Evolutionary conservation across 1,140 invertebrate genomes (phyloP).

Genomic region (Cecropterus lyciades): DNA sequence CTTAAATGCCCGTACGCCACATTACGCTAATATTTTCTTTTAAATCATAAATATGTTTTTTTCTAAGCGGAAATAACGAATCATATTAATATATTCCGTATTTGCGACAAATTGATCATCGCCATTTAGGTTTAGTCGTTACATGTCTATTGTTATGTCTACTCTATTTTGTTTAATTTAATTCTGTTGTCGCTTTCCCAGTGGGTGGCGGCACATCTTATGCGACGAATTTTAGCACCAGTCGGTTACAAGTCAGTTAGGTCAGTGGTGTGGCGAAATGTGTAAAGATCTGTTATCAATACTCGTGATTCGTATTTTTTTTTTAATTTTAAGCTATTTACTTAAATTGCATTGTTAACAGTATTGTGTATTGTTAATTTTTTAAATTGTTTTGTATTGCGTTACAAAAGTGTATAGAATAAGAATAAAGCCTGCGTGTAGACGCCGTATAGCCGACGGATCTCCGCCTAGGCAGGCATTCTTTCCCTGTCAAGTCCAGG

Average conservation of each 20-base stretch:
- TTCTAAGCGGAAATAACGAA: too few species aligned
- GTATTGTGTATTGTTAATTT: too few species aligned
- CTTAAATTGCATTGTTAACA: too few species aligned
- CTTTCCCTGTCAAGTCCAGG: conserved; percentile 69
- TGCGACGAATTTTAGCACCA: conserved; percentile 58
- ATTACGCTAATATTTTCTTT: too few species aligned
- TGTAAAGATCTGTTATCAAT: conserved; percentile 17
- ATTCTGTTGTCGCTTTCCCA: conserved; percentile 8
- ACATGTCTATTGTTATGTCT: background rate
- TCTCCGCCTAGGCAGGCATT: conserved; percentile 46
- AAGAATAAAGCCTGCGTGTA: conserved; percentile 46
- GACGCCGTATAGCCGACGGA: conserved; percentile 23
- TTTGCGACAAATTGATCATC: background rate
- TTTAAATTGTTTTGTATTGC: too few species aligned
- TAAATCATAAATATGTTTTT: too few species aligned
- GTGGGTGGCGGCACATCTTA: conserved; percentile 19
- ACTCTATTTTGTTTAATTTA: conserved; percentile 9
- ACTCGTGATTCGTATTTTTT: conserved; percentile 3
- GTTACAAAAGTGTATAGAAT: too few species aligned
- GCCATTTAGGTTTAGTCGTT: background rate
- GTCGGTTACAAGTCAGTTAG: conserved; percentile 52
- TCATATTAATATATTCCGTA: too few species aligned
- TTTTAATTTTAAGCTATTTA: background rate
- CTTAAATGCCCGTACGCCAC: too few species aligned
- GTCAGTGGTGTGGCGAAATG: conserved; percentile 37